Conservation (phyloP, 2,113 vertebrate genomes). For the Bos javanicus region DNA sequence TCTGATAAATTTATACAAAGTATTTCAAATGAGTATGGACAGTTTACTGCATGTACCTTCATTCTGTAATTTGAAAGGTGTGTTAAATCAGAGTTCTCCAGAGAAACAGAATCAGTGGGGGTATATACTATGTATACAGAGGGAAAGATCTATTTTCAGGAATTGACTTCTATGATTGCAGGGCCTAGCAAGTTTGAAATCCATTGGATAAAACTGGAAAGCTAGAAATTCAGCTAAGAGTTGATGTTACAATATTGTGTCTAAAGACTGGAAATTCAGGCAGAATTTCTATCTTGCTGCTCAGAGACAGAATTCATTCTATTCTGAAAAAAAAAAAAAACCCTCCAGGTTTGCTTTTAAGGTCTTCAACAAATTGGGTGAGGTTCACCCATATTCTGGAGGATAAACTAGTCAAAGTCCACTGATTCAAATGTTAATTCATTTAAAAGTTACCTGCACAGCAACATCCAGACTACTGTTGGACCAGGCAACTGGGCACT, state of each 20-base stretch:
- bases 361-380: not conserved
- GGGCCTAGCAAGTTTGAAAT: not conserved
- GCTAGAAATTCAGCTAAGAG: not conserved
- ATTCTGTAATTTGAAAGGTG: not conserved
- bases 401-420: not conserved
- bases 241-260: not conserved
- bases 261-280: not conserved
- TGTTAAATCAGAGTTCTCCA: not conserved
- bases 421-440: not conserved
- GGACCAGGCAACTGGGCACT: not conserved
- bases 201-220: not conserved
- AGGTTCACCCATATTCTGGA: not conserved
- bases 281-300: not conserved
- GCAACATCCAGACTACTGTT: not conserved
- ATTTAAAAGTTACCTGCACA: not conserved
- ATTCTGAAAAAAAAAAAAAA: not conserved
- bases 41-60: not conserved
- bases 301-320: not conserved
- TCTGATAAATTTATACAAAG: not conserved
- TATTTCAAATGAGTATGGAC: not conserved
- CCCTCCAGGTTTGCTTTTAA: not conserved
- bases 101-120: not conserved
- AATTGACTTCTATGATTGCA: not conserved
- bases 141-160: not conserved
- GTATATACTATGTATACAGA: not conserved